Evolutionary conservation across 2,888 invertebrate genomes (phyloP), one percentile per base, ranked within the genome.

Genomic region (Limulus polyphemus): DNA sequence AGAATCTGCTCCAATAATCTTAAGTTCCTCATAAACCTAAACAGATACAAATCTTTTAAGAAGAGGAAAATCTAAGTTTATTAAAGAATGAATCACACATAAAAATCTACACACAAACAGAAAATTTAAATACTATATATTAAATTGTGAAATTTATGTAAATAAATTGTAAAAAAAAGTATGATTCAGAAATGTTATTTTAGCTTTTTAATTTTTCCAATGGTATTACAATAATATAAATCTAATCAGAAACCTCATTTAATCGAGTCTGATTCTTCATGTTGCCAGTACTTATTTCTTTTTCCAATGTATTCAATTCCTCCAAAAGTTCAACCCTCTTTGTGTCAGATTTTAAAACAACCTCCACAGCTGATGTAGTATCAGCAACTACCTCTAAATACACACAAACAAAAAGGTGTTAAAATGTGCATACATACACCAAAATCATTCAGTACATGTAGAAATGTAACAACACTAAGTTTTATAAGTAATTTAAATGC

Each of bases 1-100:
- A 0, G 97, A 91, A 77, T 99, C 98, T 0, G 98, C 97, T 12
- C 93, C 94, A 67, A 98, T 97, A 1, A 93, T 94, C 75, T 91
- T 88, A 64, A 99, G 77, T 75, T 99, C 98, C 13, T 90, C 87
- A 74, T 95, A 97, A 7, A 97, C 88, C 84, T 86, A 52, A 46
- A 55, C 32, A 32, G 32, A 32, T 32, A 32, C 32, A 32, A 32
- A 2, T 32, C 32, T 32, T 32, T 32, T 32, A 32, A 3, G 7
- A 32, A 32, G 5, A 32, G 32, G 32, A 32, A 32, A 32, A 32
- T 32, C 49, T 54, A 49, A 9, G 13, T 46, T 60, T 13, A 61
- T 11, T 49, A 50, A 13, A 46, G n/a, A 46, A 12, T 13, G 32
- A 32, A 32, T 32, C 1, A 32, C 32, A 32, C 32, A 32, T 2